phyloP scores from a whole-genome alignment of 2,797 vertebrate genomes.

The Protosalanx chinensis region DNA sequence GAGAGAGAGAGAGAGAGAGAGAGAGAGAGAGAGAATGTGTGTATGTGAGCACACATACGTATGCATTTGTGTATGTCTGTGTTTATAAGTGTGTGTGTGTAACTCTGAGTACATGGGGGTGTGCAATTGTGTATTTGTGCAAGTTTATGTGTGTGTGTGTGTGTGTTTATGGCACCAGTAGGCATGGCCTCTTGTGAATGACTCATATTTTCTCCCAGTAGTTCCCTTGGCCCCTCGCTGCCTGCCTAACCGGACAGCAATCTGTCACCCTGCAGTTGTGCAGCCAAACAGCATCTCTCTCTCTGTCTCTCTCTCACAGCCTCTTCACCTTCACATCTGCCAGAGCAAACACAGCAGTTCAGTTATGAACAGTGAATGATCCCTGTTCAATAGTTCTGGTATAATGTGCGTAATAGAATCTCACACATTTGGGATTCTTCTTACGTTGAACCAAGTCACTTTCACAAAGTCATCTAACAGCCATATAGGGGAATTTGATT shows the following conservation, averaged over 20 bases:
- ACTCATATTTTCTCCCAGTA: slow-evolving; percentile 43
- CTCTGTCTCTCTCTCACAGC: background rate
- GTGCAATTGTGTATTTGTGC: background rate
- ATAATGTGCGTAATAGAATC: background rate
- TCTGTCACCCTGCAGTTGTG: slow-evolving; percentile 25
- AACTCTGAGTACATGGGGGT: background rate
- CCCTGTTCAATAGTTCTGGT: background rate
- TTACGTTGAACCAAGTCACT: background rate
- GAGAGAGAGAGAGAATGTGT: background rate
- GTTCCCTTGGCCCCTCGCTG: slow-evolving; percentile 15
- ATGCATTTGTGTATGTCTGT: slow-evolving; percentile 5
- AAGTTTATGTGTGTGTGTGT: slow-evolving; percentile 13
- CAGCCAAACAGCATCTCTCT: slow-evolving; percentile 30
- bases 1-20: no score
- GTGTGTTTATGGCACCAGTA: slow-evolving; percentile 11
- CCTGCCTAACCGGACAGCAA: slow-evolving; percentile 26
- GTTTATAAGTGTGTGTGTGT: slow-evolving; percentile 3
- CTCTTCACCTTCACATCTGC: background rate
- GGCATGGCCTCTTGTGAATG: slow-evolving; percentile 26
- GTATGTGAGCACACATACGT: background rate
- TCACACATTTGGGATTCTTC: background rate
- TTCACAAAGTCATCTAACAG: background rate
- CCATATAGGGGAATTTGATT: background rate
- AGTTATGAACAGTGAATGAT: background rate
- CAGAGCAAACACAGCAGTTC: background rate